These are phyloP conservation scores for Pristionchus mayeri DNA, from an alignment of 2,888 invertebrate species.

Conservation along the genomic window DNA sequence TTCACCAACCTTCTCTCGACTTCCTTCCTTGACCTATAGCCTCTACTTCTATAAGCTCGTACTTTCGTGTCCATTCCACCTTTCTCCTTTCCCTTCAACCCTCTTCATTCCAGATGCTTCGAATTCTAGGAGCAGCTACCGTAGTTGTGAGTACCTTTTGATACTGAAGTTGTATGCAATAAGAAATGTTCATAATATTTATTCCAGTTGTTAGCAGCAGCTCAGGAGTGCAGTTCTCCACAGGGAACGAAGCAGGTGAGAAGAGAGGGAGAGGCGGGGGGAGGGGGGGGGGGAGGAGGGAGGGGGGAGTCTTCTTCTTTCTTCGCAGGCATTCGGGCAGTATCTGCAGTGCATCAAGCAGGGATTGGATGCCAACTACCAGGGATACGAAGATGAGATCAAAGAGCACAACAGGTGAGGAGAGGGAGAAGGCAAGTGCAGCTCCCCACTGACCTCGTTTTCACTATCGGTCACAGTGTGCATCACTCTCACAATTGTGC, in stretches of 20 bases:
- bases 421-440: constrained; percentile 21
- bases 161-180: too few species aligned
- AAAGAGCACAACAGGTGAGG: constrained; percentile 68
- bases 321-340: constrained; percentile 61
- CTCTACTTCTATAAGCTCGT: too few species aligned
- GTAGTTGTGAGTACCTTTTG: constrained; percentile 43
- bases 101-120: constrained; percentile 20
- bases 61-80: not conserved
- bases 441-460: constrained; percentile 7
- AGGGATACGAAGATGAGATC: constrained; percentile 71
- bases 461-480: constrained; percentile 15
- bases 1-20: not conserved
- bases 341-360: constrained; percentile 73
- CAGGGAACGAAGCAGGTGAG: constrained; percentile 58
- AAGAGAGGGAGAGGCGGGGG: too few species aligned
- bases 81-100: not conserved
- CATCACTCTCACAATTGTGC: too few species aligned
- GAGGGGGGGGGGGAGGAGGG: too few species aligned
- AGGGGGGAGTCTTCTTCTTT: too few species aligned
- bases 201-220: constrained; percentile 51
- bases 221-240: constrained; percentile 65
- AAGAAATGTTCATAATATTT: too few species aligned
- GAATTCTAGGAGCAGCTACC: constrained; percentile 8
- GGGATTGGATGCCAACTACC: constrained; percentile 73
- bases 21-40: too few species aligned